phyloP scores from a whole-genome alignment of 2,888 invertebrate genomes.

The Plebejus melissa region DNA sequence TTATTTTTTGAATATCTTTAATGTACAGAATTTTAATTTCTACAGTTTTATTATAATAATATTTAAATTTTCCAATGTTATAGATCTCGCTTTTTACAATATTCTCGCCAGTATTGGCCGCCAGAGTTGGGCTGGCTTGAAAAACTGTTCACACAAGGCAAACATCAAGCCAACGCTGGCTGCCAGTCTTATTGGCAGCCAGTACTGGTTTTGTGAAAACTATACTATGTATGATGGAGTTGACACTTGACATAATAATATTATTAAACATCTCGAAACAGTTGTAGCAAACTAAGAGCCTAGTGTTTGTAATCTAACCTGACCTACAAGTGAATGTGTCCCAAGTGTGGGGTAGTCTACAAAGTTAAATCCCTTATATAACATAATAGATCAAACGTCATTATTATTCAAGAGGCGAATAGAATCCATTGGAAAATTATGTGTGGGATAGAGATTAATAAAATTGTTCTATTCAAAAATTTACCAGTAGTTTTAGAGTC shows the following conservation, averaged over 20 bases:
- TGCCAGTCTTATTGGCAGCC: too few relatives aligned
- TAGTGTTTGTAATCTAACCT: too few relatives aligned
- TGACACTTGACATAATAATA: neutral
- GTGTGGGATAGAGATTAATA: neutral
- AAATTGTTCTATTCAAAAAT: neutral
- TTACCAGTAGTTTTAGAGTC: neutral
- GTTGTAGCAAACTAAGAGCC: neutral
- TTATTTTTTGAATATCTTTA: too few relatives aligned
- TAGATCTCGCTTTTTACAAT: too few relatives aligned
- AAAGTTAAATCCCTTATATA: neutral
- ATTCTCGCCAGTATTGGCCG: too few relatives aligned
- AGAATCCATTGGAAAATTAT: neutral
- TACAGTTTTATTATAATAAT: too few relatives aligned
- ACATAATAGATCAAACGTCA: neutral
- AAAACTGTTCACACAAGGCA: too few relatives aligned
- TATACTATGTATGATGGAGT: neutral
- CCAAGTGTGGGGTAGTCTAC: neutral
- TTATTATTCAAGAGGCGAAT: neutral
- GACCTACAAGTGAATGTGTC: neutral
- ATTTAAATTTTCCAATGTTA: too few relatives aligned
- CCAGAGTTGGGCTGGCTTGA: too few relatives aligned
- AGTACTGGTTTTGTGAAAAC: too few relatives aligned
- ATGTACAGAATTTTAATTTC: too few relatives aligned
- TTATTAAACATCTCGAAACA: neutral
- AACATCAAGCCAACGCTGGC: too few relatives aligned